Conservation (phyloP, 2,888 invertebrate species). For the Periphyllus acericola region DNA sequence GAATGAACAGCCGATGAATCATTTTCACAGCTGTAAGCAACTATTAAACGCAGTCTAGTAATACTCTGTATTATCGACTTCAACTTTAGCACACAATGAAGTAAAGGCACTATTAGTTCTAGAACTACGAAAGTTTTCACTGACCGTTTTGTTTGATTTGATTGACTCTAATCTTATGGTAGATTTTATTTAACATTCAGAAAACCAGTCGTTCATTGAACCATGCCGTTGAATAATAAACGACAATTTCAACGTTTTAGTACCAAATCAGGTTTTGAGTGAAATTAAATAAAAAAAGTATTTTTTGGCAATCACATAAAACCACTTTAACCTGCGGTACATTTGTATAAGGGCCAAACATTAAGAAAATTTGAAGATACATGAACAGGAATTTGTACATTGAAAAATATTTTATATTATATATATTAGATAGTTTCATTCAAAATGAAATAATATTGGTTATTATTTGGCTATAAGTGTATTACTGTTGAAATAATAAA, state of each 20-base stretch:
- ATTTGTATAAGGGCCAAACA: slow-evolving; percentile 16
- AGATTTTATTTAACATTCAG: not conserved
- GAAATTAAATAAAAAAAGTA: slow-evolving; percentile 2
- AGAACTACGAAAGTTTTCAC: not conserved
- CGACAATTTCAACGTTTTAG: not conserved
- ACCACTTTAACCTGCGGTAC: slow-evolving; percentile 13
- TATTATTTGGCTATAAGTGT: not conserved
- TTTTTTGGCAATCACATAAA: slow-evolving; percentile 3
- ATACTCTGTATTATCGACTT: not conserved
- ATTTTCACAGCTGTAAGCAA: too few species aligned
- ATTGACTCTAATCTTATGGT: not conserved
- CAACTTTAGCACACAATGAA: not conserved
- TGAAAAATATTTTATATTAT: not conserved
- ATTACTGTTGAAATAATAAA: not conserved
- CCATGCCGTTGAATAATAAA: not conserved
- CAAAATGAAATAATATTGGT: not conserved
- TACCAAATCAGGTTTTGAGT: not conserved
- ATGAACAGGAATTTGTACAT: not conserved
- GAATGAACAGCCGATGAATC: not conserved
- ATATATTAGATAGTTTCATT: not conserved
- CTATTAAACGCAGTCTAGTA: not conserved
- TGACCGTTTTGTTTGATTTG: not conserved
- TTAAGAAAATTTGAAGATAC: not conserved
- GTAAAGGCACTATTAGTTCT: not conserved
- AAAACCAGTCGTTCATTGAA: not conserved